These are phyloP conservation scores for Alouatta palliata DNA, from an alignment of 2,113 vertebrate genomes.

Conservation along the genomic window DNA sequence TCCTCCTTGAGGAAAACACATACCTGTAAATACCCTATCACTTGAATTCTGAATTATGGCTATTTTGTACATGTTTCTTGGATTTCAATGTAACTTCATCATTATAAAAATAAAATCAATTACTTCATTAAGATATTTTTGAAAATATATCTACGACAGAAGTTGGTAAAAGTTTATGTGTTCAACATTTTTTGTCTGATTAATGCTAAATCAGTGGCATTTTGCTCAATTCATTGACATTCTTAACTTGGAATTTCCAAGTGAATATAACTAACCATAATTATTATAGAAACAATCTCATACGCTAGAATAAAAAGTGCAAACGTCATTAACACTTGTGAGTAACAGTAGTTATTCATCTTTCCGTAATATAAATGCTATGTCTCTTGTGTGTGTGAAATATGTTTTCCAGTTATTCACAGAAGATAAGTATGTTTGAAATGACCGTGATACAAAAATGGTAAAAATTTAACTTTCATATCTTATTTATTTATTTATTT, in stretches of 20 bases:
- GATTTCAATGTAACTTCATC: background rate
- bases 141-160: background rate
- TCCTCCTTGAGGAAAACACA: background rate
- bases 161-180: background rate
- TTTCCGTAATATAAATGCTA: background rate
- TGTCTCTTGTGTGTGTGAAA: background rate
- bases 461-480: background rate
- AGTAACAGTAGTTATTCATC: background rate
- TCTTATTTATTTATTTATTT: background rate
- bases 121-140: background rate
- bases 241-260: background rate
- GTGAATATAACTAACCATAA: conserved; percentile 2
- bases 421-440: conserved; percentile 2
- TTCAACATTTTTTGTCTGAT: background rate
- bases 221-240: background rate
- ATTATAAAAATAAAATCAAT: background rate
- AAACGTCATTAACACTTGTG: background rate
- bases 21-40: background rate
- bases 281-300: background rate
- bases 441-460: background rate
- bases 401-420: background rate
- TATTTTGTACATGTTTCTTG: background rate
- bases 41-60: background rate
- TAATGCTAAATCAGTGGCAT: background rate
- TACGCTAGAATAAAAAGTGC: background rate